Percentiles rank a stretch among this genome's conserved stretches.
Evolutionary conservation across 2,888 invertebrate genomes (phyloP).

Genomic region (Pristionchus entomophagus): DNA sequence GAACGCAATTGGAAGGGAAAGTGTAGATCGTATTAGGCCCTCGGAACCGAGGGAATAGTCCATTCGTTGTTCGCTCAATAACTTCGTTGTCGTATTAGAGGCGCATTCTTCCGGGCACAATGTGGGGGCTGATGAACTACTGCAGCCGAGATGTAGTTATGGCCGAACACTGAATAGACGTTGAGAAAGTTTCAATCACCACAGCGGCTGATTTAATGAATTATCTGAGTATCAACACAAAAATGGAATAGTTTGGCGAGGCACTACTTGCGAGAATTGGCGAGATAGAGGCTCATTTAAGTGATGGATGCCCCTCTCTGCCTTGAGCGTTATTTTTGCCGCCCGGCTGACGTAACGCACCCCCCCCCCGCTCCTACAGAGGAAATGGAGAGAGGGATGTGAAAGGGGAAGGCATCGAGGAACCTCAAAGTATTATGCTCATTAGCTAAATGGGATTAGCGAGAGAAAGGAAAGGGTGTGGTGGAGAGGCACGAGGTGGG

Average conservation of each 20-base stretch:
- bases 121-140: background rate
- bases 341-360: background rate
- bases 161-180: background rate
- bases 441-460: conserved; percentile 50
- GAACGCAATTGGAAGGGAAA: background rate
- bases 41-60: no score
- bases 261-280: no score
- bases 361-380: no score
- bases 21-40: background rate
- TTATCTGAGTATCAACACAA: background rate
- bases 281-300: background rate
- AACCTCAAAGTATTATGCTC: conserved; percentile 51
- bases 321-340: background rate
- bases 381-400: no score
- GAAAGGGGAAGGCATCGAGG: background rate
- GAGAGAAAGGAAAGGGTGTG: no score
- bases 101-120: background rate
- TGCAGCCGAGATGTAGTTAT: background rate
- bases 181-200: background rate
- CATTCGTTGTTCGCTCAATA: conserved; percentile 23
- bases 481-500: background rate
- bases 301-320: background rate
- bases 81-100: background rate
- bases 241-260: background rate
- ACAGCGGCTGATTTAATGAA: background rate